Evolutionary conservation across 1,140 invertebrate species (phyloP).

Genomic region (Phenacoccus solenopsis): DNA sequence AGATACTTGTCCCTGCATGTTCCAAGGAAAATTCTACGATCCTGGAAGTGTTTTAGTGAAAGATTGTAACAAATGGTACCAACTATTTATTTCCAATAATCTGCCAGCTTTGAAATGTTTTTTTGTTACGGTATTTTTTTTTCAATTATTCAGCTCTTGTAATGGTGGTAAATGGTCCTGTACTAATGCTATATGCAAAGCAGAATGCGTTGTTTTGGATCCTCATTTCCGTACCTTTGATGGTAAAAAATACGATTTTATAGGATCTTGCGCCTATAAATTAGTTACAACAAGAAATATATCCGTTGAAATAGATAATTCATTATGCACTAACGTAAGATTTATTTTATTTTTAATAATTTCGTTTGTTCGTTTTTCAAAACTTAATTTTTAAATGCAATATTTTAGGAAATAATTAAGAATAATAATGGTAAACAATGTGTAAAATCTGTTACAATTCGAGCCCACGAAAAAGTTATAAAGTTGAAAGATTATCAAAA

Average conservation of each 20-base stretch:
- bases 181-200: constrained; percentile 54
- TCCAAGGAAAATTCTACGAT: constrained; percentile 58
- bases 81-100: constrained; percentile 9
- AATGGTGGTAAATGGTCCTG: constrained; percentile 61
- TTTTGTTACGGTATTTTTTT: neutral
- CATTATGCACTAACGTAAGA: constrained; percentile 48
- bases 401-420: too few relatives aligned
- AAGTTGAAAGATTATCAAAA: neutral
- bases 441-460: constrained; percentile 5
- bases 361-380: too few relatives aligned
- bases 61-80: constrained; percentile 72
- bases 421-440: neutral
- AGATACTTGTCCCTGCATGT: constrained; percentile 62
- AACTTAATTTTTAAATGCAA: too few relatives aligned
- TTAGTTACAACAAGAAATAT: constrained; percentile 52
- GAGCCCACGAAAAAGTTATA: neutral
- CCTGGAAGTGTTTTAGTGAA: constrained; percentile 57
- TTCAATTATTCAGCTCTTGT: constrained; percentile 42
- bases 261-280: constrained; percentile 78
- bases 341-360: neutral
- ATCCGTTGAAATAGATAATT: constrained; percentile 66
- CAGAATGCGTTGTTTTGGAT: constrained; percentile 69
- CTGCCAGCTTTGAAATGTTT: neutral
- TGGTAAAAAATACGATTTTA: constrained; percentile 69
- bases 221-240: constrained; percentile 86